Base-by-base conservation (phyloP, 2,113 vertebrate genomes). In the Micromys minutus region DNA sequence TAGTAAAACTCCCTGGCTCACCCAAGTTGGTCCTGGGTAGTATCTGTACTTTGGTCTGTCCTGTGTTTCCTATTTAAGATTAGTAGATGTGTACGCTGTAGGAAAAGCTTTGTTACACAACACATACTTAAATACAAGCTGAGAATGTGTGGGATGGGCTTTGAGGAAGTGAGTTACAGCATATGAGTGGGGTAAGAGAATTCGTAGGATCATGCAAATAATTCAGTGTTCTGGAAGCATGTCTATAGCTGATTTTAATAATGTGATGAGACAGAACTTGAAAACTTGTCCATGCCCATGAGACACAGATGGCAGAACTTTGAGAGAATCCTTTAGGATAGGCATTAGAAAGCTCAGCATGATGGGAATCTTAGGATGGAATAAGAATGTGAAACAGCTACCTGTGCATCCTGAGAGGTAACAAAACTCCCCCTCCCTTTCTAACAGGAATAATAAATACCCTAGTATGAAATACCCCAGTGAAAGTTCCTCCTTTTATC, bases 341-440 rank as follows among this genome's bases (percentile, higher is more conserved):
- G 31, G 9, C 11, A 71, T n/a, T n/a, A 90, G 67, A 93, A 72
- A 24, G 3, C 47, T 86, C 57, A 55, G 5, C 59, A 24, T 71
- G 11, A 29, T 86, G 16, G 67, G 69, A 91, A 69, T 81, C 42
- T 93, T 91, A 91, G 69, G 90, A 61, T 67, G 42, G 9, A 93
- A 74, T 91, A 59, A 52, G 11, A 61, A 59, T 19, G 2, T 83
- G 59, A 13, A 12, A 77, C 19, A 59, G 11, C 17, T 71, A 17
- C 61, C 36, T 88, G 55, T 72, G 21, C 79, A 47, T 71, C 65
- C 21, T 75, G 75, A 88, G 50, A 81, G 9, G 3, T 11, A 91
- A 79, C 5, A 80, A 81, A 81, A 55, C 26, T 4, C 7, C 21
- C 74, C 22, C 52, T 21, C 88, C 7, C 31, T 77, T 77, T 52